Percentiles rank a stretch among this genome's conserved stretches.
phyloP scores from a whole-genome alignment of 2,797 vertebrate genomes.

The Momotus momota region DNA sequence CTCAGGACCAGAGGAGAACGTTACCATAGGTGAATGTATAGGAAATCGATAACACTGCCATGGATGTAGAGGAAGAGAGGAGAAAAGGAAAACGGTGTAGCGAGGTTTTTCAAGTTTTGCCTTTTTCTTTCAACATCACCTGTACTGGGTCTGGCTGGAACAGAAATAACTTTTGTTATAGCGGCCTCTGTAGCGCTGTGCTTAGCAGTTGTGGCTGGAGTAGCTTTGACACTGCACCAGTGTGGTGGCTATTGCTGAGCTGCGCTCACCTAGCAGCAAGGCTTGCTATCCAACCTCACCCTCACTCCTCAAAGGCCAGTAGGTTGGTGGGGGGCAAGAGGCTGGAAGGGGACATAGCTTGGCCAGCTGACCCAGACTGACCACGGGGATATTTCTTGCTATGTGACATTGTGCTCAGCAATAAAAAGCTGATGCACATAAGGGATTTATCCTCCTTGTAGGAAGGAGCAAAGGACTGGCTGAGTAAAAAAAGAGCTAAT shows the following conservation, averaged over 20 bases:
- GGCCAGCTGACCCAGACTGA: not conserved
- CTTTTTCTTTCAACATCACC: not conserved
- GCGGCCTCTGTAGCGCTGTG: not conserved
- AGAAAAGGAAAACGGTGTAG: not conserved
- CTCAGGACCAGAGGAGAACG: not conserved
- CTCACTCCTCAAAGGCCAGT: not conserved
- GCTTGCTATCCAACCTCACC: not conserved
- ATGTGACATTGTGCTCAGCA: accelerated
- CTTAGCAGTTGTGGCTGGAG: not conserved
- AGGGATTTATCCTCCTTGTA: not conserved
- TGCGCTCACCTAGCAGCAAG: not conserved
- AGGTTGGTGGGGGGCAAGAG: not conserved
- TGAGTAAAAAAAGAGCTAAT: not conserved
- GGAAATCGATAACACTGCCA: not conserved
- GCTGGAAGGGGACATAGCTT: not conserved
- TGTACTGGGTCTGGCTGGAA: not conserved
- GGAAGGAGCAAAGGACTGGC: not conserved
- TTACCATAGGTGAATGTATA: not conserved
- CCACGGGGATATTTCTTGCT: not conserved
- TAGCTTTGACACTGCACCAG: accelerated
- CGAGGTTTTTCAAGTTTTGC: not conserved
- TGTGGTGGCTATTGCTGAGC: not conserved
- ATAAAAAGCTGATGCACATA: not conserved
- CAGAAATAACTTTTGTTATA: not conserved
- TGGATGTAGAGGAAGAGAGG: not conserved